These are phyloP conservation scores for Saccostrea cuccullata DNA, from an alignment of 1,140 invertebrate genomes.

Conservation along the genomic window DNA sequence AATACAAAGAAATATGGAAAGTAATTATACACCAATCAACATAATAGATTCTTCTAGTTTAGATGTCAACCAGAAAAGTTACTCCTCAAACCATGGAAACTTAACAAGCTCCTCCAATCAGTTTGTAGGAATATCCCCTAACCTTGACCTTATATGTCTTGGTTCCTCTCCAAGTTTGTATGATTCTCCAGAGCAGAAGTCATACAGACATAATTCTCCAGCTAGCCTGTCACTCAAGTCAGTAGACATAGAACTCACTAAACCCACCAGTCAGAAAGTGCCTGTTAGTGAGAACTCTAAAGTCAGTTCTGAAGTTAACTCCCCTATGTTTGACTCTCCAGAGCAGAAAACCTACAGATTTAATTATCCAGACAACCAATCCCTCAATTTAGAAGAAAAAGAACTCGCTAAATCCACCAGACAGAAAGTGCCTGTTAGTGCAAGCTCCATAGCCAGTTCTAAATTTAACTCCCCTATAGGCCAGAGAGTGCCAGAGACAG, in stretches of 20 bases:
- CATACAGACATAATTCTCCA: neutral
- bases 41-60: neutral
- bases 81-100: neutral
- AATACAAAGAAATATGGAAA: neutral
- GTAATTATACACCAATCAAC: neutral
- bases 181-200: neutral
- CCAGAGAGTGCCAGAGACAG: neutral
- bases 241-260: neutral
- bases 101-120: neutral
- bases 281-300: neutral
- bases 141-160: neutral
- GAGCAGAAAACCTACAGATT: neutral
- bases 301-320: neutral
- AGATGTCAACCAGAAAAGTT: neutral
- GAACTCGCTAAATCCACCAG: neutral
- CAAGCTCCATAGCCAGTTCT: neutral
- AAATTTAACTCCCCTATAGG: neutral
- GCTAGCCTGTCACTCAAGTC: neutral
- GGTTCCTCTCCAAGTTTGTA: slow-evolving; percentile 15
- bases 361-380: neutral
- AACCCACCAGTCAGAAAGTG: neutral
- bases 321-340: neutral
- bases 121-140: slow-evolving; percentile 7
- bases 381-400: neutral
- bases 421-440: neutral